Base-by-base conservation (phyloP, 92 coral and sea anemone genomes). In the Heliopora coerulea region DNA sequence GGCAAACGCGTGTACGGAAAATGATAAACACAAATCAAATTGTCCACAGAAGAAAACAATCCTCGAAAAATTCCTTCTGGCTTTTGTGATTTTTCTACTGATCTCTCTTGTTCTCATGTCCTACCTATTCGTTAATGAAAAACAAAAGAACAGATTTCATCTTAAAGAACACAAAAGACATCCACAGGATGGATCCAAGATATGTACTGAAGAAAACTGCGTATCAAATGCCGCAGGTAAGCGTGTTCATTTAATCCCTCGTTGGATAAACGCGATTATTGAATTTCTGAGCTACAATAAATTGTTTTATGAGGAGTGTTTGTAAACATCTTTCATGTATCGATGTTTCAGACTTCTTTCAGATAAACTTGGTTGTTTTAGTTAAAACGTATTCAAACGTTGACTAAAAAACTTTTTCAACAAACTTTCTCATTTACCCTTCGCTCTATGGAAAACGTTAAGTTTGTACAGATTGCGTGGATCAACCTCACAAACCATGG, bases 181-280 rank as follows among this genome's bases (percentile, higher is more conserved):
- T 17, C 1, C 48, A 0, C 34, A 9, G 9, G 23, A 63, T 14
- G 32, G 27, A 3, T 29, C 70, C 0, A 21, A 34, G 21, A 63
- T 63, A 19, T 63, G 70, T 49, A 63, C 70, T 15, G 6, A 19
- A 14, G 18, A 21, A 15, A 63, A 9, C 14, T 63, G 70, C 48
- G 70, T 63, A 5, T 33, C 37, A n/a, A 63, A 63, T 18, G 70
- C 70, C 37, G 70, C 70, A 8, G 30, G 70, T 63, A 63, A 63
- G 32, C 37, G 17, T 27, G 2, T 8, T 46, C 42, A 4, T 37
- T 37, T n/a, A n/a, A n/a, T n/a, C n/a, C n/a, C n/a, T n/a, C n/a
- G n/a, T n/a, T n/a, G n/a, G n/a, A n/a, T n/a, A n/a, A n/a, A n/a
- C n/a, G n/a, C n/a, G n/a, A n/a, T n/a, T n/a, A n/a, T n/a, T n/a